These are phyloP conservation scores for Heliopora coerulea DNA, from an alignment of 92 coral and sea anemone species.

Conservation along the genomic window DNA sequence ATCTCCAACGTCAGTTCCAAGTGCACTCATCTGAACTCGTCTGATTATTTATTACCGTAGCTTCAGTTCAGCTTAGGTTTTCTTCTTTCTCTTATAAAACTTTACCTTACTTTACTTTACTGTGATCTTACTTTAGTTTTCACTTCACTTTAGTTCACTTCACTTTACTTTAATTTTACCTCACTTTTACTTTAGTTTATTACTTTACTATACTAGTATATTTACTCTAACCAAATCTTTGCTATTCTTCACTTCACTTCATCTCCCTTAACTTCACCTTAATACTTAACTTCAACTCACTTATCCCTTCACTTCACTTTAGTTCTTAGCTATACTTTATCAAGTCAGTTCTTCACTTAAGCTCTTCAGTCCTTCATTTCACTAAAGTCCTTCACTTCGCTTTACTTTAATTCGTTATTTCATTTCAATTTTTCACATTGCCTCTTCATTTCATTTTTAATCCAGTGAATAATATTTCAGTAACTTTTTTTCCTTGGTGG, in stretches of 20 bases:
- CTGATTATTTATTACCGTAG: too few relatives aligned
- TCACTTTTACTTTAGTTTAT: background rate
- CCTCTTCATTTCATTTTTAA: too few relatives aligned
- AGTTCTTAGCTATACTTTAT: background rate
- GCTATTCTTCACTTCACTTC: background rate
- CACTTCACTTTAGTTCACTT: background rate
- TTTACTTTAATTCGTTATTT: too few relatives aligned
- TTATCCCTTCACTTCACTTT: background rate
- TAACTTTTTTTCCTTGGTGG: too few relatives aligned
- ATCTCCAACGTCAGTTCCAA: too few relatives aligned
- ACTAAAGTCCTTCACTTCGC: too few relatives aligned
- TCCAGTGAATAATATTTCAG: too few relatives aligned
- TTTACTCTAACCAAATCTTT: background rate
- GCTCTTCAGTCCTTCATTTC: too few relatives aligned
- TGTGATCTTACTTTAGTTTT: background rate
- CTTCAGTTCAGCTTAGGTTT: too few relatives aligned
- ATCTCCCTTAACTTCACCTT: background rate
- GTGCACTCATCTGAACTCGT: too few relatives aligned
- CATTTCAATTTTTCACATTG: too few relatives aligned
- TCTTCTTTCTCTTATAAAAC: background rate
- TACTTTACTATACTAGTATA: background rate
- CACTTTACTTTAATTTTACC: background rate
- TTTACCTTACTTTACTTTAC: background rate
- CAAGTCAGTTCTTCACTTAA: too few relatives aligned
- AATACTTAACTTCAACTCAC: background rate